A percentile compares a stretch with the other conserved stretches of the same genome.
Conservation (phyloP, 2,797 vertebrate species). For the Siniperca undulata region DNA sequence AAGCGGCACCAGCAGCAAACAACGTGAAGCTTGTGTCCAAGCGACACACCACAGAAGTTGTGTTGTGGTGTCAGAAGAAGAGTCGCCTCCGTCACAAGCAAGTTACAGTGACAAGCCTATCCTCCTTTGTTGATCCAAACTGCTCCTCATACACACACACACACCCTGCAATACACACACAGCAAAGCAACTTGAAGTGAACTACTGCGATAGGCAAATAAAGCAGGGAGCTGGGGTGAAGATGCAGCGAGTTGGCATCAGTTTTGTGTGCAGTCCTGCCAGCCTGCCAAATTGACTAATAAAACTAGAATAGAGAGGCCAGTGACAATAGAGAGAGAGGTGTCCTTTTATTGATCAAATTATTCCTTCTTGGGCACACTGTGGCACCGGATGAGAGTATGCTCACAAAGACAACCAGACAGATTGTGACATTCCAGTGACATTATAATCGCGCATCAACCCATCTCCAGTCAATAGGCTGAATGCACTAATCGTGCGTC, state of each 20-base stretch:
- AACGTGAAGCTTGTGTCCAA: slow-evolving; percentile 79
- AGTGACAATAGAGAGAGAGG: slow-evolving; percentile 62
- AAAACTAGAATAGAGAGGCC: slow-evolving; percentile 70
- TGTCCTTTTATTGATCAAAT: slow-evolving; percentile 81
- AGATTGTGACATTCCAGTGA: slow-evolving; percentile 89
- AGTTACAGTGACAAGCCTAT: slow-evolving; percentile 82
- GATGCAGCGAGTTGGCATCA: slow-evolving; percentile 59
- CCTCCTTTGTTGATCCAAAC: slow-evolving; percentile 70
- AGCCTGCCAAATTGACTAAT: slow-evolving; percentile 76
- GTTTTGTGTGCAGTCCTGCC: slow-evolving; percentile 63
- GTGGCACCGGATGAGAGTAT: slow-evolving; percentile 70
- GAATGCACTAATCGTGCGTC: slow-evolving; percentile 84
- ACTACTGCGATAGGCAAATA: slow-evolving; percentile 62
- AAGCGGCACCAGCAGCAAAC: slow-evolving; percentile 84
- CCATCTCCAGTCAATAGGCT: slow-evolving; percentile 81
- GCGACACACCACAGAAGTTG: slow-evolving; percentile 82
- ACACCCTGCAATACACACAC: slow-evolving; percentile 38
- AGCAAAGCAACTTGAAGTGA: slow-evolving; percentile 51
- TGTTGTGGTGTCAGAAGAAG: slow-evolving; percentile 79
- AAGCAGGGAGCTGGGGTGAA: slow-evolving; percentile 48
- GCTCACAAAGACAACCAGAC: slow-evolving; percentile 79
- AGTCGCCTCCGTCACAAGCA: slow-evolving; percentile 74
- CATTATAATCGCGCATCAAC: slow-evolving; percentile 85
- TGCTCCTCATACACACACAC: slow-evolving; percentile 46
- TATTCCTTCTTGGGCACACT: slow-evolving; percentile 76